These are phyloP conservation scores for Myocastor coypus DNA, from an alignment of 2,113 vertebrate genomes.

Conservation along the genomic window DNA sequence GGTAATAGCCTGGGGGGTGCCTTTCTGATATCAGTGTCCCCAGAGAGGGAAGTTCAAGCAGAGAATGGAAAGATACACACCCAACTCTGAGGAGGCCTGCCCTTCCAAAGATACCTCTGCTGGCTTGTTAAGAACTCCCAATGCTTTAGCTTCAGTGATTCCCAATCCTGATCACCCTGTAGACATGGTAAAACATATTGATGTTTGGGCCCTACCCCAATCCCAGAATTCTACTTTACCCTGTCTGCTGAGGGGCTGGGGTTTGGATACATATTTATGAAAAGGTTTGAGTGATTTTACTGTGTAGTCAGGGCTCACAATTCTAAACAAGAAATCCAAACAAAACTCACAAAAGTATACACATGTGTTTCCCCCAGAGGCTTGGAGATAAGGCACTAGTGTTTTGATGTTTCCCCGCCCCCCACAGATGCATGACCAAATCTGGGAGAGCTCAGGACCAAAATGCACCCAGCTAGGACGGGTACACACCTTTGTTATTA, in stretches of 20 bases:
- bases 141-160: neutral
- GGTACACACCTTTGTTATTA: neutral
- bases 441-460: neutral
- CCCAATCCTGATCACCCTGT: too few species aligned
- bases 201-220: neutral
- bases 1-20: neutral
- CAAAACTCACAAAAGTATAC: neutral
- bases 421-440: neutral
- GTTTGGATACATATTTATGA: neutral
- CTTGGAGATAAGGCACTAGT: accelerated
- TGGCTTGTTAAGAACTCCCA: neutral
- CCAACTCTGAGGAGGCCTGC: neutral
- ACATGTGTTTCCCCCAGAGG: accelerated
- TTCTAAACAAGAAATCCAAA: neutral
- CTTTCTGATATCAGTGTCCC: neutral
- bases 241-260: neutral
- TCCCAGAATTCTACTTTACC: neutral
- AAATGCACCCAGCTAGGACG: neutral
- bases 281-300: neutral
- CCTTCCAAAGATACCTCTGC: neutral
- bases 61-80: neutral
- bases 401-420: neutral
- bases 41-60: too few species aligned
- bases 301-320: accelerated
- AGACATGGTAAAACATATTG: neutral